Evolutionary conservation across 2,888 invertebrate genomes (phyloP).

Genomic region (Tubulanus polymorphus): DNA sequence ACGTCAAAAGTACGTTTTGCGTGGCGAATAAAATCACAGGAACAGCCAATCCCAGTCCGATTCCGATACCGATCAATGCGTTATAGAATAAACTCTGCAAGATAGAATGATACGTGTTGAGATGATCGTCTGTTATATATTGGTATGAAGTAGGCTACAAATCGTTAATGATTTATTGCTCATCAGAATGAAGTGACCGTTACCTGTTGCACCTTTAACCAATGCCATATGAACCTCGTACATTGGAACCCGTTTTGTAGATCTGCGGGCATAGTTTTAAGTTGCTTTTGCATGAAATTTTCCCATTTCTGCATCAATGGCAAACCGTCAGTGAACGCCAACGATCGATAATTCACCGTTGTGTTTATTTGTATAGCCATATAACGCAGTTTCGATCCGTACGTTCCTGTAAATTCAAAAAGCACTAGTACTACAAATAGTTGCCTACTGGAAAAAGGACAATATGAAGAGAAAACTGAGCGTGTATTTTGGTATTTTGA

Average conservation of each 20-base stretch:
- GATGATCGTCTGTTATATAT: too few relatives aligned
- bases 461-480: too few relatives aligned
- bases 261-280: conserved; percentile 26
- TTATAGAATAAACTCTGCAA: conserved; percentile 33
- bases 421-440: too few relatives aligned
- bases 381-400: conserved; percentile 14
- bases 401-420: too few relatives aligned
- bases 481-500: too few relatives aligned
- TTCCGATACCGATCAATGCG: conserved; percentile 36
- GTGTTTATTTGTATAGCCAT: conserved; percentile 17
- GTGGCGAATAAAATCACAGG: conserved; percentile 42
- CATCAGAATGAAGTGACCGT: too few relatives aligned
- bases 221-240: conserved; percentile 26
- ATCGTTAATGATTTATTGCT: too few relatives aligned
- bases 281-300: conserved; percentile 25
- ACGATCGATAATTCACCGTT: conserved; percentile 8
- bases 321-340: conserved; percentile 30
- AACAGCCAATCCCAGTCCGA: conserved; percentile 36
- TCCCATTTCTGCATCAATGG: conserved; percentile 34
- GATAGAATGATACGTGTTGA: too few relatives aligned
- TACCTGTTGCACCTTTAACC: background rate
- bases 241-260: conserved; percentile 31
- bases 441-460: too few relatives aligned
- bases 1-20: conserved; percentile 36
- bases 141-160: too few relatives aligned